phyloP scores from a whole-genome alignment of 2,113 vertebrate genomes.

The Stigmatopora nigra region DNA sequence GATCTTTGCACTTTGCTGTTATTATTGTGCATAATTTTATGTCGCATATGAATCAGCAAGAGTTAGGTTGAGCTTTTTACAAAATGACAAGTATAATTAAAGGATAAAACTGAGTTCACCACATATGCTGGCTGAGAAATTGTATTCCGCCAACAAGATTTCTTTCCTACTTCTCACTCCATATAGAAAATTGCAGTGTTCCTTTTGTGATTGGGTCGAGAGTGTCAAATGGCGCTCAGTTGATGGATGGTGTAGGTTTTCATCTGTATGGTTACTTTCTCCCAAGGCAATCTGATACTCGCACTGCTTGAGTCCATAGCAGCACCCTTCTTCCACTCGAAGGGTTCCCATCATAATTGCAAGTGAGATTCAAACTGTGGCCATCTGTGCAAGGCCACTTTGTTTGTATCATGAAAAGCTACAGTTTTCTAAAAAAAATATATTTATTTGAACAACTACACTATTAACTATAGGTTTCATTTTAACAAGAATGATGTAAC shows the following conservation, averaged over 20 bases:
- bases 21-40: slow-evolving; percentile 1
- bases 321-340: background rate
- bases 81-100: slow-evolving; percentile 28
- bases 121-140: slow-evolving; percentile 7
- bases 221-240: background rate
- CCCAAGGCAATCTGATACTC: background rate
- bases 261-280: background rate
- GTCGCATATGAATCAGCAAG: background rate
- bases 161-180: background rate
- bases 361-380: background rate
- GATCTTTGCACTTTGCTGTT: slow-evolving; percentile 4
- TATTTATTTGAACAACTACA: background rate
- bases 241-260: background rate
- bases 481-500: too few relatives aligned
- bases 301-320: background rate
- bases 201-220: background rate
- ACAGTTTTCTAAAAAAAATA: background rate
- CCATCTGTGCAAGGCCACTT: background rate
- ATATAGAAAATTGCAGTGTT: background rate
- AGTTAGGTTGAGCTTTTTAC: slow-evolving; percentile 17
- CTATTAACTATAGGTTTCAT: too few relatives aligned
- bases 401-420: background rate
- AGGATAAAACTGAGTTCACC: slow-evolving; percentile 7
- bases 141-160: background rate
- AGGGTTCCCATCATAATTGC: background rate